A percentile compares a stretch with the other conserved stretches of the same genome.
Evolutionary conservation across 2,113 vertebrate species (phyloP).

Genomic region (Orycteropus afer): DNA sequence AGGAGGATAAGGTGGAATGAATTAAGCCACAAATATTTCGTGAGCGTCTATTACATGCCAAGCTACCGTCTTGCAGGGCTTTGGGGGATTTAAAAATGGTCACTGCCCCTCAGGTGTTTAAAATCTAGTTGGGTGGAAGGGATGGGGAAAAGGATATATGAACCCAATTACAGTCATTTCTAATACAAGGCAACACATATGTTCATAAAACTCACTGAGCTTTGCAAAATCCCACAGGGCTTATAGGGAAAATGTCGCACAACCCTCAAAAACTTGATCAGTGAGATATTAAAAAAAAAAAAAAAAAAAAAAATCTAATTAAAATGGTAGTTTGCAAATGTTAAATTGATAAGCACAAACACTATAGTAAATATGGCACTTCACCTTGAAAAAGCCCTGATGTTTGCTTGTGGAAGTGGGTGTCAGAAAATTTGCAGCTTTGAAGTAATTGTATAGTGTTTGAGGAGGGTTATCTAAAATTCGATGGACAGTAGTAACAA

Average conservation of each 20-base stretch:
- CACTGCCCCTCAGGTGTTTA: neutral
- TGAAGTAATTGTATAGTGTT: neutral
- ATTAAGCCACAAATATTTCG: neutral
- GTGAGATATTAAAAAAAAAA: neutral
- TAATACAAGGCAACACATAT: neutral
- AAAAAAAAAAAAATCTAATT: neutral
- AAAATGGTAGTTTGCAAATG: neutral
- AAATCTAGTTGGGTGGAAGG: neutral
- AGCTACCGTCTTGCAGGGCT: neutral
- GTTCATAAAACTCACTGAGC: neutral
- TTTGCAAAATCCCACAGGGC: neutral
- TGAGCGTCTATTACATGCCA: neutral
- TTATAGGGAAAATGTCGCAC: neutral
- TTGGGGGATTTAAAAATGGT: neutral
- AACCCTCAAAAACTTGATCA: neutral
- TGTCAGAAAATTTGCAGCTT: neutral
- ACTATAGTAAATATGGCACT: neutral
- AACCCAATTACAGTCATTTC: neutral
- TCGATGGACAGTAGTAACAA: neutral
- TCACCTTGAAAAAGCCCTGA: neutral
- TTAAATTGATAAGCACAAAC: conserved; percentile 19
- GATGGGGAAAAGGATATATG: neutral
- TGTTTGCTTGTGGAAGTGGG: neutral
- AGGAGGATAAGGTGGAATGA: neutral
- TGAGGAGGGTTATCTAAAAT: neutral